phyloP scores from a whole-genome alignment of 2,797 vertebrate genomes.

The Choloepus didactylus region DNA sequence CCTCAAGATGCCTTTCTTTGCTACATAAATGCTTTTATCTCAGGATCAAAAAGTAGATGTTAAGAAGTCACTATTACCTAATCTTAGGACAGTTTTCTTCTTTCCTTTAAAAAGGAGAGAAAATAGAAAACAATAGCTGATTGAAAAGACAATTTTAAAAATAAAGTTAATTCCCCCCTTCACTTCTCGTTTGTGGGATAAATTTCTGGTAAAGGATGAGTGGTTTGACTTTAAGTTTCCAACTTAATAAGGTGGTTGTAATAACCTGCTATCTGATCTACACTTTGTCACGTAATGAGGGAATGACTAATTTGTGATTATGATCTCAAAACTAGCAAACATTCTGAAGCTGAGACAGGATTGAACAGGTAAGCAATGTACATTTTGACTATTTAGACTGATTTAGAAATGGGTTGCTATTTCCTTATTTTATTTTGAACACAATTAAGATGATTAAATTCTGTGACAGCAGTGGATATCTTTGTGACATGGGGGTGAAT shows the following conservation, averaged over 20 bases:
- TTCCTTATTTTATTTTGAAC: not conserved
- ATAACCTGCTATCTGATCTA: not conserved
- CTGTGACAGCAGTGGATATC: not conserved
- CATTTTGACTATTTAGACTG: not conserved
- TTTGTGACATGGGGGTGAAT: not conserved
- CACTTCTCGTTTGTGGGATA: not conserved
- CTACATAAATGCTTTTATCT: not conserved
- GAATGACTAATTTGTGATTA: not conserved
- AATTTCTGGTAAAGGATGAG: not conserved
- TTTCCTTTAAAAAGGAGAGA: not conserved
- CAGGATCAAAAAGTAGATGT: not conserved
- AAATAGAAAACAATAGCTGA: not conserved
- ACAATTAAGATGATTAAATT: not conserved
- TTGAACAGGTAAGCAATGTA: not conserved
- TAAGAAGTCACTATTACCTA: not conserved
- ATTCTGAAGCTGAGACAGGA: not conserved
- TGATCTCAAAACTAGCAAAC: not conserved
- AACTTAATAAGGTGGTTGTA: not conserved
- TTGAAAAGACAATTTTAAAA: conserved; percentile 20
- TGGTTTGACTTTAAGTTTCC: not conserved
- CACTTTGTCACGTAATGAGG: not conserved
- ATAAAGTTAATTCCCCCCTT: not conserved
- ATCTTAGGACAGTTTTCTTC: not conserved
- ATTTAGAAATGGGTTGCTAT: not conserved
- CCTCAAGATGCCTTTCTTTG: not conserved